phyloP scores from a whole-genome alignment of 2,888 invertebrate species.

The Ptychoptera contaminata region DNA sequence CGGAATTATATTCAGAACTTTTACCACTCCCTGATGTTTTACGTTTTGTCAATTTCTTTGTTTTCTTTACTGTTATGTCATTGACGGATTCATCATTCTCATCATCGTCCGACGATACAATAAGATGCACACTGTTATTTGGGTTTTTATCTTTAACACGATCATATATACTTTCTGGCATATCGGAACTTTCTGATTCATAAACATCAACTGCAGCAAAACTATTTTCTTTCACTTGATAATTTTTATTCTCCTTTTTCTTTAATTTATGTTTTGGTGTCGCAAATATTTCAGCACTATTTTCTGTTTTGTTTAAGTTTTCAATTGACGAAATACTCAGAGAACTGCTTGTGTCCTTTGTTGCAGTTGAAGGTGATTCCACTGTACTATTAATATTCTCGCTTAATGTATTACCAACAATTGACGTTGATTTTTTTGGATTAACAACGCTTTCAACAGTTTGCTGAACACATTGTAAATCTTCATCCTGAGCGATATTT shows the following conservation, averaged over 20 bases:
- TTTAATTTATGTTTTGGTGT: too few species aligned
- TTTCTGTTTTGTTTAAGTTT: too few species aligned
- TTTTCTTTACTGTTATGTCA: conserved; percentile 13
- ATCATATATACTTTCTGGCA: conserved; percentile 26
- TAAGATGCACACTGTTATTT: not conserved
- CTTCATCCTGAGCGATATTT: conserved; percentile 22
- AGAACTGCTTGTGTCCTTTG: too few species aligned
- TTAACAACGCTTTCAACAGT: not conserved
- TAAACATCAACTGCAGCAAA: conserved; percentile 37
- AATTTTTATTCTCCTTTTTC: conserved; percentile 7
- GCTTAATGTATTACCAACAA: too few species aligned
- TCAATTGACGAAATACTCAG: too few species aligned
- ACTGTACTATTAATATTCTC: too few species aligned
- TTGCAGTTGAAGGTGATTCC: too few species aligned
- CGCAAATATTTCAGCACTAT: too few species aligned
- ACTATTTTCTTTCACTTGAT: conserved; percentile 28
- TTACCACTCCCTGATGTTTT: conserved; percentile 21
- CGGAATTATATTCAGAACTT: conserved; percentile 16
- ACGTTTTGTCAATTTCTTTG: conserved; percentile 24
- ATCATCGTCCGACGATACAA: not conserved
- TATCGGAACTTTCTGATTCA: conserved; percentile 39
- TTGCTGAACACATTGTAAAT: conserved; percentile 9
- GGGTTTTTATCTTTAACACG: not conserved
- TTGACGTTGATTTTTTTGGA: not conserved
- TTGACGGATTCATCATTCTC: conserved; percentile 11